Evolutionary conservation across 2,113 vertebrate genomes (phyloP).

Genomic region (Chascanopsetta lugubris): DNA sequence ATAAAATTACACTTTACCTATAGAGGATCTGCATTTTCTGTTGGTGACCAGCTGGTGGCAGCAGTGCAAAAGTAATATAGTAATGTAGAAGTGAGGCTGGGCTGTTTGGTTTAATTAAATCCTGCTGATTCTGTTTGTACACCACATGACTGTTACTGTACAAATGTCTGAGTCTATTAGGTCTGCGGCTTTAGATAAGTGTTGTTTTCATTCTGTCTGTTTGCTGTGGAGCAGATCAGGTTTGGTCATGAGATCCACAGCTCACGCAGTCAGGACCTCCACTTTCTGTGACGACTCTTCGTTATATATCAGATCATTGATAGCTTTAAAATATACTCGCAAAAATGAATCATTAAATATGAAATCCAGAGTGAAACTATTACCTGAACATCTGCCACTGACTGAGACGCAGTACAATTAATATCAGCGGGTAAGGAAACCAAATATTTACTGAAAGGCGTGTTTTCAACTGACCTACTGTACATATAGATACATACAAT

Average conservation of each 20-base stretch:
- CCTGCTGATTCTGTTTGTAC: not conserved
- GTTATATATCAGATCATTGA: not conserved
- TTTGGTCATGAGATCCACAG: slow-evolving; percentile 22
- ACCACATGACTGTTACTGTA: slow-evolving; percentile 20
- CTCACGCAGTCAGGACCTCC: not conserved
- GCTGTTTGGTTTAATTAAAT: not conserved
- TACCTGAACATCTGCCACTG: not conserved
- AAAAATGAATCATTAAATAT: not conserved
- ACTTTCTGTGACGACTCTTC: not conserved
- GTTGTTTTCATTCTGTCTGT: not conserved
- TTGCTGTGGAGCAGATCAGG: not conserved
- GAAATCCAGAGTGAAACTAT: not conserved
- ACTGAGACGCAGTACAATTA: not conserved
- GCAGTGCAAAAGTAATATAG: slow-evolving; percentile 17
- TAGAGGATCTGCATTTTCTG: no score
- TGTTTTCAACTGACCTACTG: not conserved
- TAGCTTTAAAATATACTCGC: not conserved
- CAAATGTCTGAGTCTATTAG: slow-evolving; percentile 6
- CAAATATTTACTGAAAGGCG: not conserved
- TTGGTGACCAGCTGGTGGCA: slow-evolving; percentile 59
- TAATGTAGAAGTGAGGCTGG: no score
- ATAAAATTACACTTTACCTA: no score
- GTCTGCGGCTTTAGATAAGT: slow-evolving; percentile 12
- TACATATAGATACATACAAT: not conserved
- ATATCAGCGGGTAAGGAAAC: not conserved